A percentile compares a stretch with the other conserved stretches of the same genome.
phyloP scores from a whole-genome alignment of 2,113 vertebrate genomes.

The Entelurus aequoreus region DNA sequence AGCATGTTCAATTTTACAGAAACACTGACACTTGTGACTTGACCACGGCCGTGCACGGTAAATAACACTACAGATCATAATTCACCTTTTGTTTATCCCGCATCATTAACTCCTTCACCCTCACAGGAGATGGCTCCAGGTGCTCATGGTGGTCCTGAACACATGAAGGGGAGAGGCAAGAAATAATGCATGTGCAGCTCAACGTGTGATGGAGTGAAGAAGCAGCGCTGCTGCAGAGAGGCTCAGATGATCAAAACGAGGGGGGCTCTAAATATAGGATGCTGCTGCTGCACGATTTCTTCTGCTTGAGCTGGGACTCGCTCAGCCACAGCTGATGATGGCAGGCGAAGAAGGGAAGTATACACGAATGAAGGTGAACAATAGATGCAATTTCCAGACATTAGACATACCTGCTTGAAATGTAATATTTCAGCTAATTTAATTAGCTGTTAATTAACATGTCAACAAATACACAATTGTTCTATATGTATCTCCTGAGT shows the following conservation, averaged over 20 bases:
- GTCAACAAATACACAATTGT: too few relatives aligned
- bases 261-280: slow-evolving; percentile 62
- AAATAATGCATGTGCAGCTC: slow-evolving; percentile 27
- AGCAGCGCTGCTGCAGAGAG: slow-evolving; percentile 10
- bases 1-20: background rate
- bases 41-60: background rate
- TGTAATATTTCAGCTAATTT: too few relatives aligned
- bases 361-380: background rate
- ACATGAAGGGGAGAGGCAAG: slow-evolving; percentile 18
- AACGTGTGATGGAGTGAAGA: slow-evolving; percentile 16
- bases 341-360: background rate
- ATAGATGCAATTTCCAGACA: too few relatives aligned
- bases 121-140: background rate
- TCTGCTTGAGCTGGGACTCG: slow-evolving; percentile 61
- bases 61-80: background rate
- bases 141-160: background rate
- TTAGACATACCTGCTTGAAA: too few relatives aligned
- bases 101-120: background rate
- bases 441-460: too few relatives aligned
- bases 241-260: slow-evolving; percentile 49
- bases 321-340: slow-evolving; percentile 40
- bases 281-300: slow-evolving; percentile 50
- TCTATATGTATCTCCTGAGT: too few relatives aligned
- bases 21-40: background rate
- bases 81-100: background rate